Evolutionary conservation across 2,888 invertebrate genomes (phyloP).

Genomic region (Fabriciana adippe): DNA sequence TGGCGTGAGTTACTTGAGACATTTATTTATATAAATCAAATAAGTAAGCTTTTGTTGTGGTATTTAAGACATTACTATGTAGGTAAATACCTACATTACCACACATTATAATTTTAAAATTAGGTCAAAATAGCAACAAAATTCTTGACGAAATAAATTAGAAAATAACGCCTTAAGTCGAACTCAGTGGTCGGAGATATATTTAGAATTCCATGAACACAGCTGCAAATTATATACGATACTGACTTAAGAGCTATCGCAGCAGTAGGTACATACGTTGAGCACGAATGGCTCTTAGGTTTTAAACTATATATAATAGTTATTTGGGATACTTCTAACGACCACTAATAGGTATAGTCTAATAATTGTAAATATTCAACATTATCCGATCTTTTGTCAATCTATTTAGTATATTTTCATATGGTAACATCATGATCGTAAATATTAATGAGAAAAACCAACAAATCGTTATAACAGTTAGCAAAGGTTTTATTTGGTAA

Average conservation of each 20-base stretch:
- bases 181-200: conserved; percentile 35
- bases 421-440: no score
- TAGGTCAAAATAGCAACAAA: neutral
- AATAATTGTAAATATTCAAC: neutral
- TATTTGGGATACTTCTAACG: conserved; percentile 43
- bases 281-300: conserved; percentile 61
- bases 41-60: no score
- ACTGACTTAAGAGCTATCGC: conserved; percentile 53
- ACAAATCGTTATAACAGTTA: no score
- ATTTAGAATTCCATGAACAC: conserved; percentile 52
- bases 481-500: no score
- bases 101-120: no score
- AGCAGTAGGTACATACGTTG: conserved; percentile 42
- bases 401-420: no score
- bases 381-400: no score
- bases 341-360: neutral
- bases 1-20: conserved; percentile 33
- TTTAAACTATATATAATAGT: conserved; percentile 62
- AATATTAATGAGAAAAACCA: no score
- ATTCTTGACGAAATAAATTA: neutral
- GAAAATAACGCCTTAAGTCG: neutral
- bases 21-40: neutral
- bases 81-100: no score
- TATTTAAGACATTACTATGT: no score
- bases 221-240: conserved; percentile 55